These are phyloP conservation scores for Charaxes varanes DNA, from an alignment of 1,140 invertebrate genomes.

Conservation along the genomic window DNA sequence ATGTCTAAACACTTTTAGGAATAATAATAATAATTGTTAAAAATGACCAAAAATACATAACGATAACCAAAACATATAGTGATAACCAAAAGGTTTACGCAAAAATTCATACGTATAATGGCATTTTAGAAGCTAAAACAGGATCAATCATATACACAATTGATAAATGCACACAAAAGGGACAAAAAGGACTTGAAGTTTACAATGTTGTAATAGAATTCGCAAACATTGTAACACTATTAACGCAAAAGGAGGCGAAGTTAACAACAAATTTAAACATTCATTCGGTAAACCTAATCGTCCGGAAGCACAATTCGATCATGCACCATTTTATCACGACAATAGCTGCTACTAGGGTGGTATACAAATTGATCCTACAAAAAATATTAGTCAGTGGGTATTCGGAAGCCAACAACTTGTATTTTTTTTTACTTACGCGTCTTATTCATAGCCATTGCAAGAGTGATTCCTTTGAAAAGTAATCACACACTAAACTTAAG, in stretches of 20 bases:
- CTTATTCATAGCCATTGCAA: constrained; percentile 57
- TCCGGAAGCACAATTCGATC: constrained; percentile 59
- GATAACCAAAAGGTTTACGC: neutral
- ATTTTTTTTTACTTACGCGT: constrained; percentile 48
- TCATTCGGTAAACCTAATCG: constrained; percentile 58
- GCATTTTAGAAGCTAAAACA: constrained; percentile 31
- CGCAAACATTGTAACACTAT: constrained; percentile 68
- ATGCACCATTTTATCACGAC: constrained; percentile 54
- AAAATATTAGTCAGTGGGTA: constrained; percentile 14
- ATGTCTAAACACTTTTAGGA: too few relatives aligned
- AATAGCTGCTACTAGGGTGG: constrained; percentile 58
- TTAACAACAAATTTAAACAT: constrained; percentile 72
- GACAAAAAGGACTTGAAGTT: constrained; percentile 40
- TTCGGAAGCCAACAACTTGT: constrained; percentile 20
- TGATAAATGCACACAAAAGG: constrained; percentile 45
- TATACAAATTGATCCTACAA: constrained; percentile 27
- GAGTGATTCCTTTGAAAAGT: constrained; percentile 43
- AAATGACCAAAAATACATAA: too few relatives aligned
- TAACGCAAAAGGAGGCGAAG: constrained; percentile 68
- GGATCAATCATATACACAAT: constrained; percentile 52
- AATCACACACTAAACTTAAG: constrained; percentile 55
- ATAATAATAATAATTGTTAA: too few relatives aligned
- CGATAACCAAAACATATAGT: too few relatives aligned
- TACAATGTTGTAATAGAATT: constrained; percentile 70
- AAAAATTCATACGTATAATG: neutral